A percentile compares a stretch with the other conserved stretches of the same genome.
Conservation (phyloP, 2,113 vertebrate genomes). For the Tringa solitaria region DNA sequence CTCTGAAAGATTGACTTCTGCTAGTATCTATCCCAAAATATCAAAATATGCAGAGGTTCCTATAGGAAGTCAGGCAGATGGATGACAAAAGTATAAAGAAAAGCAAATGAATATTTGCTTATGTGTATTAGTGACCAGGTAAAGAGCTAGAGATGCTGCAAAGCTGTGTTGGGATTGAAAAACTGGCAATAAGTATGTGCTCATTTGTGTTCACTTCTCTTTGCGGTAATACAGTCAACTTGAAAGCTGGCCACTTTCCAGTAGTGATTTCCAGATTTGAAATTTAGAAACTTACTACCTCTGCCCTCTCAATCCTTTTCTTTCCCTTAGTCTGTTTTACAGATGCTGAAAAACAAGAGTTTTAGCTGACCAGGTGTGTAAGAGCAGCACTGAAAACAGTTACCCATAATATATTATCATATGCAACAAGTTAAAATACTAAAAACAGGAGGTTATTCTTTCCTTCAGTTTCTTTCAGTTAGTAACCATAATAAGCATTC, state of each 20-base stretch:
- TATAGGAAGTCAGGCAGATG: neutral
- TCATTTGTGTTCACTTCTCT: neutral
- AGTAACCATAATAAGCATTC: neutral
- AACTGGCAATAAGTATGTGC: neutral
- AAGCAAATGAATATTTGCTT: neutral
- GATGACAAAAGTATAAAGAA: neutral
- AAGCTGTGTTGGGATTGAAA: neutral
- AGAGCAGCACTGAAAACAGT: neutral
- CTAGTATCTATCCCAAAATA: neutral
- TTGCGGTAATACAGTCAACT: neutral
- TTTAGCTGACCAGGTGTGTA: neutral
- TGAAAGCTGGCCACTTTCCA: neutral
- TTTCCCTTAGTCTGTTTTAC: neutral
- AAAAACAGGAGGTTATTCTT: neutral
- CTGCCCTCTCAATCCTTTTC: neutral
- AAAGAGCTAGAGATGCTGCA: neutral
- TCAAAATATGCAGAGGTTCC: neutral
- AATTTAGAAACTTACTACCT: neutral
- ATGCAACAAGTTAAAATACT: neutral
- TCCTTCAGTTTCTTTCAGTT: neutral
- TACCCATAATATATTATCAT: neutral
- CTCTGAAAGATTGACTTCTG: neutral
- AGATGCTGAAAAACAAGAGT: neutral
- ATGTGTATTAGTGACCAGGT: neutral
- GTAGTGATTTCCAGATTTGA: neutral